Evolutionary conservation across 2,888 invertebrate species (phyloP).

Genomic region (Polyploca ridens): DNA sequence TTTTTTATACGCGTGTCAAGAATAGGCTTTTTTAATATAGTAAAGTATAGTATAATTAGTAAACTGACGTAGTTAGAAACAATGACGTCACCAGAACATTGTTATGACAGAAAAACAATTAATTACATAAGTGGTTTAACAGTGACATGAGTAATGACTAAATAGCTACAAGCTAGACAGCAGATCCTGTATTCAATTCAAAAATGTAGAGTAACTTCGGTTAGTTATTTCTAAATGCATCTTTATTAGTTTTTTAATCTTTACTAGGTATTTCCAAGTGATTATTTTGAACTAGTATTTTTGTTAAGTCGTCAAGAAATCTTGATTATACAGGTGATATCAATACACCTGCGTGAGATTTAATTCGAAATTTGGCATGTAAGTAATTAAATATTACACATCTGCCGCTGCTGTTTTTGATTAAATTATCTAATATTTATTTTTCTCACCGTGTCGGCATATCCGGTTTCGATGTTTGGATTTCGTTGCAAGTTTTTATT

Average conservation of each 20-base stretch:
- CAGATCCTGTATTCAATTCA: neutral
- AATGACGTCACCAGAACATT: slow-evolving; percentile 36
- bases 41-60: neutral
- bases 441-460: neutral
- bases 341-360: neutral
- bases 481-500: neutral
- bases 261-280: no score
- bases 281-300: no score
- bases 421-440: neutral
- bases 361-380: no score
- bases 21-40: neutral
- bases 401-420: neutral
- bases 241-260: no score
- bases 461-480: neutral
- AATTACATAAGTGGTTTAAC: slow-evolving; percentile 23
- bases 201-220: no score
- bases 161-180: neutral
- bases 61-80: slow-evolving; percentile 1
- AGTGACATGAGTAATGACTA: slow-evolving; percentile 12
- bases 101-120: slow-evolving; percentile 18
- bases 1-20: neutral
- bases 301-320: no score
- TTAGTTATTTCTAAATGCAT: no score
- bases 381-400: neutral
- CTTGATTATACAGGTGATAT: neutral